Conservation (phyloP, 2,888 invertebrate species). For the Athalia circularis region DNA sequence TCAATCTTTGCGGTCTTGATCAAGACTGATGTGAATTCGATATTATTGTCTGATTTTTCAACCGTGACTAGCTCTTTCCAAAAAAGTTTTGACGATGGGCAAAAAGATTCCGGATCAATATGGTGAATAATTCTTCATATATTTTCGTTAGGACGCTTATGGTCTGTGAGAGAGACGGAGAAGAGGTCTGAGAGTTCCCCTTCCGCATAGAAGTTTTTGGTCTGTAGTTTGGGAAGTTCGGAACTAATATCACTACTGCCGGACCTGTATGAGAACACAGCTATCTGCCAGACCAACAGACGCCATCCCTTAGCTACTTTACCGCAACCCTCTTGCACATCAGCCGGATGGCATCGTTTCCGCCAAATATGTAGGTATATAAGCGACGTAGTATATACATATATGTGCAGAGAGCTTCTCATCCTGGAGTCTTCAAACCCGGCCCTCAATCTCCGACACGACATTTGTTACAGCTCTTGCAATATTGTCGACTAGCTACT, state of each 20-base stretch:
- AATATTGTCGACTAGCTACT: constrained; percentile 34
- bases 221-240: constrained; percentile 25
- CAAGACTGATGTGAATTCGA: no score
- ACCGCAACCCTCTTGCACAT: constrained; percentile 22
- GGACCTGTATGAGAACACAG: neutral
- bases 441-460: constrained; percentile 35
- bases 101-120: no score
- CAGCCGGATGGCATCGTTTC: neutral
- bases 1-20: no score
- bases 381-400: neutral
- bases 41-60: no score
- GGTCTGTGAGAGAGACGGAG: no score
- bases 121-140: no score
- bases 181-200: no score
- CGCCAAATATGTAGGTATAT: neutral
- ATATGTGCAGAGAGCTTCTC: constrained; percentile 4
- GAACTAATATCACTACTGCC: constrained; percentile 30
- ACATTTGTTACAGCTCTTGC: constrained; percentile 33
- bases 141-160: no score
- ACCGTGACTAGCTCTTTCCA: no score
- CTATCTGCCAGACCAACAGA: neutral
- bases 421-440: constrained; percentile 28
- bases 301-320: neutral
- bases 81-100: no score
- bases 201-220: neutral